Evolutionary conservation across 2,113 vertebrate species (phyloP).

Genomic region (Xyliphius kryptos): DNA sequence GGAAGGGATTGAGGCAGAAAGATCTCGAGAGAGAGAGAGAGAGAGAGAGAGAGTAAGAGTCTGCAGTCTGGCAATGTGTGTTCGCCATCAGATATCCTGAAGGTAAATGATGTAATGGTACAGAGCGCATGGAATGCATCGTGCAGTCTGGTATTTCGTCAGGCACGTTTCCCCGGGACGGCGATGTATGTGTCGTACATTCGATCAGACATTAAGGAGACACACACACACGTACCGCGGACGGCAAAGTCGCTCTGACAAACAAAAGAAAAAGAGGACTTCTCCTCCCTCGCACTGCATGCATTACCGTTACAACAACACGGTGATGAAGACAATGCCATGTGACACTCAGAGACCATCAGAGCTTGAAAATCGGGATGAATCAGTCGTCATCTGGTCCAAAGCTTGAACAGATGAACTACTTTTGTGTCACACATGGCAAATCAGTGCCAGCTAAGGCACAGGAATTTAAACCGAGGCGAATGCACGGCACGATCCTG

Average conservation of each 20-base stretch:
- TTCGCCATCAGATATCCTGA: conserved; percentile 34
- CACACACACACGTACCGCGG: conserved; percentile 3
- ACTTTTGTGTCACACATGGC: neutral
- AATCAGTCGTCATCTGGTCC: conserved; percentile 17
- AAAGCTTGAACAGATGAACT: neutral
- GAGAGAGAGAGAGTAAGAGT: too few species aligned
- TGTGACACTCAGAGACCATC: neutral
- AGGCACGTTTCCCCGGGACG: conserved; percentile 13
- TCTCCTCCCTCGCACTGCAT: neutral
- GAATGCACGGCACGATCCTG: conserved; percentile 2
- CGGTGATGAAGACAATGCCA: neutral
- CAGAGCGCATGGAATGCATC: conserved; percentile 3
- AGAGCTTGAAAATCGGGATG: conserved; percentile 1
- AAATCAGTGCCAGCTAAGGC: conserved; percentile 9
- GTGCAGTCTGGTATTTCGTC: conserved; percentile 34
- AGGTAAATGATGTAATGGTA: conserved; percentile 40
- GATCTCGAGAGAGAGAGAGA: too few species aligned
- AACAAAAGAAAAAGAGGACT: neutral
- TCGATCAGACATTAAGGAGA: neutral
- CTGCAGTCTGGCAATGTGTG: too few species aligned
- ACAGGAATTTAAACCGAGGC: conserved; percentile 1
- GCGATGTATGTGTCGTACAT: conserved; percentile 9
- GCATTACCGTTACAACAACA: too few species aligned
- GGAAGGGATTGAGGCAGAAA: too few species aligned
- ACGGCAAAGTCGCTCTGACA: neutral